Base-by-base conservation (phyloP, 2,113 vertebrate genomes). In the Oryzias curvinotus region DNA sequence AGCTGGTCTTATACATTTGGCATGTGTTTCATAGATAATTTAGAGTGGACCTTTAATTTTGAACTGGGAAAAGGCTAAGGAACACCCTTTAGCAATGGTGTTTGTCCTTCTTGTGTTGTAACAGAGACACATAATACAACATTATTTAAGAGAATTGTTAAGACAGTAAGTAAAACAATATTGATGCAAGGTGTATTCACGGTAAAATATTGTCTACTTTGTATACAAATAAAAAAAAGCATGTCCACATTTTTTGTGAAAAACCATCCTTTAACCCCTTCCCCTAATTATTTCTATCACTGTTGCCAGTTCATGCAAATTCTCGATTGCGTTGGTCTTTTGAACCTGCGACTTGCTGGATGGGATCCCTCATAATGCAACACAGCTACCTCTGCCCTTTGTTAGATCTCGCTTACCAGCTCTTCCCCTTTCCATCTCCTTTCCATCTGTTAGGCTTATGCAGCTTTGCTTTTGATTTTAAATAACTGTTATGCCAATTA, bases 261-360 rank as follows among this genome's bases (percentile, higher is more conserved):
- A 66, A 48, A 51, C 51, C 63, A 45, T 23, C 41, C 17, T 21
- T 23, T 62, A 36, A 19, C 58, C 56, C 75, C 64, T 75, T 81
- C 75, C 72, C 68, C 81, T 88, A 79, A 77, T 87, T 86, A 91
- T 90, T 82, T 83, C 89, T 89, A 90, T 88, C 83, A 87, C 81
- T 75, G 81, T 88, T 83, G 43, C 78, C 71, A 56, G 80, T 83
- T 88, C 83, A 82, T 86, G 80, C 78, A 87, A 84, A 87, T 89
- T 86, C 78, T 78, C 81, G 85, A 87, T 85, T 83, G 75, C 86
- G 86, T 86, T 42, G 54, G 66, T 70, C 71, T 77, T 72, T 80
- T 82, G 61, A 68, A 85, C 67, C 54, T 77, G 66, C 61, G 80
- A 64, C 85, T 73, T 79, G 43, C 62, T 73, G 76, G 68, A 54